Evolutionary conservation across 92 coral and sea anemone species (phyloP), one percentile per base, ranked within the genome.

Genomic region (Palythoa grandiflora): DNA sequence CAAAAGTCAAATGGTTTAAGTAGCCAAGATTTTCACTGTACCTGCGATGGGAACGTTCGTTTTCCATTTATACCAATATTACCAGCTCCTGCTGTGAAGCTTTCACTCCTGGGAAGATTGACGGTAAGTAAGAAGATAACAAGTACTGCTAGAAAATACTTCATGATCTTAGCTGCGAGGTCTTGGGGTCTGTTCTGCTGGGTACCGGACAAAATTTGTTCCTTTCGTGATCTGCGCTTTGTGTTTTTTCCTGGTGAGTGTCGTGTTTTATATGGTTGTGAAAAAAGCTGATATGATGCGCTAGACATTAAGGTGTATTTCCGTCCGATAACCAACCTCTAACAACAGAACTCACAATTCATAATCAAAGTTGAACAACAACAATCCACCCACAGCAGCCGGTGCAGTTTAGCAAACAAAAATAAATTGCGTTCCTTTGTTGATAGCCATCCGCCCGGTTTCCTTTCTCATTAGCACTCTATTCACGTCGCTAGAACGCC

Each of bases 341-440:
- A 28, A 77, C 68, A 77, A 77, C 38, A 60, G 38, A 77, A 20
- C 15, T 44, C 39, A 51, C 81, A 77, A 77, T 77, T 59, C 68
- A 77, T 77, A 77, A 77, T 77, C 68, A 77, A 65, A n/a, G 61
- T 16, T 77, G 68, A 54, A 51, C 19, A 54, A 77, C 83, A 77
- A 53, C 68, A 73, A 52, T 17, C 83, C 83, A 77, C 83, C 80
- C 80, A 77, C 68, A 52, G 50, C 19, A 54, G 39, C 61, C 63
- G 68, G 68, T 54, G 61, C n/a, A 17, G 78, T 77, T 36, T 54
- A 38, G 63, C 63, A 77, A 77, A 77, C 68, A 76, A 19, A 54
- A 76, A 54, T 77, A 53, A 77, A 77, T 77, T 77, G 83, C 20
- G 44, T 13, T 14, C 83, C 63, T 77, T 77, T 77, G 83, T 77